Evolutionary conservation across 2,797 vertebrate species (phyloP).

Genomic region (Thaleichthys pacificus): DNA sequence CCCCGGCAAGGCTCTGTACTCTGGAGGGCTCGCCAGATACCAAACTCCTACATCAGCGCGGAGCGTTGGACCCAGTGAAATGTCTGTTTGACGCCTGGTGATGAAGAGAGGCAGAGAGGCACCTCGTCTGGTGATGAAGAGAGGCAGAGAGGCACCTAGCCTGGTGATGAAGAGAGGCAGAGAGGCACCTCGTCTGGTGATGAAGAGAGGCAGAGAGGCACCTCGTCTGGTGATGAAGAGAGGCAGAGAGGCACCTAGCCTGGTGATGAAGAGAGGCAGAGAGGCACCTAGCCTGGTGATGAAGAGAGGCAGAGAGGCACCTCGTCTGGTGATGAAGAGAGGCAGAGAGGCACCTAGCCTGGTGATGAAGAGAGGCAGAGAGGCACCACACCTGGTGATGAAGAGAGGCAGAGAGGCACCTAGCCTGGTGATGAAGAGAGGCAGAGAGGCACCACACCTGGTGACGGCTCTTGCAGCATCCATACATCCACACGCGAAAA

Average conservation of each 20-base stretch:
- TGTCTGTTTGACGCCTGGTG: slow-evolving; percentile 35
- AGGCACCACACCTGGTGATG: too few species aligned
- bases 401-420: too few species aligned
- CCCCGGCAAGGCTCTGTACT: slow-evolving; percentile 32
- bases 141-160: not conserved
- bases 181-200: not conserved
- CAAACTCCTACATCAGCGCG: slow-evolving; percentile 43
- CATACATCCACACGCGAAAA: slow-evolving; percentile 32
- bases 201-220: not conserved
- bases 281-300: too few species aligned
- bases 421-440: too few species aligned
- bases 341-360: not conserved
- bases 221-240: too few species aligned
- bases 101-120: slow-evolving; percentile 29
- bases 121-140: not conserved
- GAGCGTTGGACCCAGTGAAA: slow-evolving; percentile 24
- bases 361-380: too few species aligned
- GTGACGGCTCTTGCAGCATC: slow-evolving; percentile 9
- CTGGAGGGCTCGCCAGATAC: slow-evolving; percentile 27
- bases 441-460: too few species aligned
- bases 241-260: too few species aligned
- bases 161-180: too few species aligned
- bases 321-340: not conserved
- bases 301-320: too few species aligned
- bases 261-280: not conserved